A percentile compares a stretch with the other conserved stretches of the same genome.
Evolutionary conservation across 2,888 invertebrate species (phyloP).

Genomic region (Drosophila diplacantha): DNA sequence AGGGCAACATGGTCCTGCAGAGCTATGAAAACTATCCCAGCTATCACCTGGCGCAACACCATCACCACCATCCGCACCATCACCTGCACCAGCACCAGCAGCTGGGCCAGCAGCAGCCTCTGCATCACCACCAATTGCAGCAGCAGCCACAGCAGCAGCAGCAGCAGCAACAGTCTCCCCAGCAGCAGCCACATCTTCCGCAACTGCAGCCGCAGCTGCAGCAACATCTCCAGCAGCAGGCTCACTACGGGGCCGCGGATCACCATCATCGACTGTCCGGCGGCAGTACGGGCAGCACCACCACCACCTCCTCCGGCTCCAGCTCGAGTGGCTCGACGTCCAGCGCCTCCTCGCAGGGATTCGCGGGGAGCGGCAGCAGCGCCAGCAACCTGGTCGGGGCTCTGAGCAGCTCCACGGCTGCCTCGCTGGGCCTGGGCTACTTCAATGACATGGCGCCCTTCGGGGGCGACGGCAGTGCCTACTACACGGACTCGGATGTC

Average conservation of each 20-base stretch:
- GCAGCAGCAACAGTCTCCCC: constrained; percentile 32
- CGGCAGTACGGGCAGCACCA: constrained; percentile 73
- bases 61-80: constrained; percentile 46
- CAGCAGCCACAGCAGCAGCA: constrained; percentile 38
- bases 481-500: constrained; percentile 77
- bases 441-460: constrained; percentile 75
- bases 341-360: constrained; percentile 59
- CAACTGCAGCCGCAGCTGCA: constrained; percentile 51
- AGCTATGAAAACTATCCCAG: constrained; percentile 75
- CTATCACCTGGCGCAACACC: constrained; percentile 73
- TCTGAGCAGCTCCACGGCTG: constrained; percentile 66
- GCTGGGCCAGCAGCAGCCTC: constrained; percentile 44
- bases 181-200: constrained; percentile 40
- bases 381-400: constrained; percentile 57
- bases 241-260: constrained; percentile 52
- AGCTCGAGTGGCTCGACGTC: constrained; percentile 65
- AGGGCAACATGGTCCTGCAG: constrained; percentile 76
- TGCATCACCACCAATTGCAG: constrained; percentile 45
- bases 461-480: constrained; percentile 74
- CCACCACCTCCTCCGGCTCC: constrained; percentile 64
- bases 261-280: constrained; percentile 74
- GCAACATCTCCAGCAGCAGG: constrained; percentile 48
- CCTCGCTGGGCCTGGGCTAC: constrained; percentile 73
- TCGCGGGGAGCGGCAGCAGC: constrained; percentile 34
- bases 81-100: constrained; percentile 53